Evolutionary conservation across 2,888 invertebrate species (phyloP), one percentile per base, ranked within the genome.

Genomic region (Trachelus troglodyta): DNA sequence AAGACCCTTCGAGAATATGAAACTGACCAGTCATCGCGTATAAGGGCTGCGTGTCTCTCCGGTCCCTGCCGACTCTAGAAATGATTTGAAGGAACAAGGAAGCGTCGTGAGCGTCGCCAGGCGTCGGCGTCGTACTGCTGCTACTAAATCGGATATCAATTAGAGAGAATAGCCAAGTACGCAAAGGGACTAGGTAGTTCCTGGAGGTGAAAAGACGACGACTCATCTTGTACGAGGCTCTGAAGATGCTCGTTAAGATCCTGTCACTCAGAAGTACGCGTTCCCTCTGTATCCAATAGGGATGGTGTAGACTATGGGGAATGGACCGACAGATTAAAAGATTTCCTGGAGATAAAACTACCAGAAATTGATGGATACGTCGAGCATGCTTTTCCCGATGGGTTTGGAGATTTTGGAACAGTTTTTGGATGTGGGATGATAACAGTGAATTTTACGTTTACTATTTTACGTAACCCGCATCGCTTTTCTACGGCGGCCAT

Each of bases 221-320:
- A 82, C 82, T 85, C 87, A 87, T 87, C 83, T 81, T 81, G 81
- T 77, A 79, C 77, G 75, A 84, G 82, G 74, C 83, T 35, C n/a
- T 11, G 30, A 34, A 88, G 89, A 90, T 90, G 89, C 89, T 90
- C 88, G 90, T 90, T 90, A 90, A 90, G 90, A 90, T 90, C 82
- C 90, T 90, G 90, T 89, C 90, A 88, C 86, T 87, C 87, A 88
- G 81, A 81, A 76, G n/a, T 78, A 56, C 78, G 80, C 77, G 79
- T 76, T 75, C 75, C 71, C 56, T 56, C 56, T 56, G 56, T 56
- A 34, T 31, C 31, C 31, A 71, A 71, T 34, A 71, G 34, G 71
- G 71, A 23, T 56, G 56, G 9, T 56, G 9, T 23, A 56, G 23
- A 56, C 56, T 56, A 9, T 56, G 9, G 56, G 23, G 71, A 71